These are phyloP conservation scores for Hyperopisus bebe DNA, from an alignment of 2,113 vertebrate genomes.

Conservation along the genomic window DNA sequence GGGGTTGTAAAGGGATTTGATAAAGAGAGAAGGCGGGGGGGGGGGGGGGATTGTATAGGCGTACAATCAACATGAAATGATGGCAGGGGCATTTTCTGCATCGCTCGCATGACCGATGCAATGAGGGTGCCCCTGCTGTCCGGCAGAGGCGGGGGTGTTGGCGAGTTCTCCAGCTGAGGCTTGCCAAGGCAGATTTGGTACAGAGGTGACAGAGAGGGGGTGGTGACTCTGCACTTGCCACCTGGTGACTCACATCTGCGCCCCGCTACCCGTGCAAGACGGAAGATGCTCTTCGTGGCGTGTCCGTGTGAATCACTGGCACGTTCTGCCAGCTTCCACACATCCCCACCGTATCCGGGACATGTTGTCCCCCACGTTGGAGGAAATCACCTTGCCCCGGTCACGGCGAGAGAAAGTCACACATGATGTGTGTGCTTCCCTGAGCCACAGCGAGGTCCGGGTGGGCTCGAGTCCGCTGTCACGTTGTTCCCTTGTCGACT, in stretches of 20 bases:
- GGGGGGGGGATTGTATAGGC: not conserved
- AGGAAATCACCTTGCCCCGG: not conserved
- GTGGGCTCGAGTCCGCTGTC: not conserved
- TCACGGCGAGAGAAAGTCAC: not conserved
- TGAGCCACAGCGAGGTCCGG: not conserved
- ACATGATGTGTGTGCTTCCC: not conserved
- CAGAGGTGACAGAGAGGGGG: too few species aligned
- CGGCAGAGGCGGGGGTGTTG: not conserved
- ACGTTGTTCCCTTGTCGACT: not conserved
- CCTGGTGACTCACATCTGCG: slow-evolving; percentile 28
- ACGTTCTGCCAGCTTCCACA: not conserved
- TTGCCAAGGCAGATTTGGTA: not conserved
- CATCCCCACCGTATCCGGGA: not conserved
- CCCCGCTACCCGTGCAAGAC: slow-evolving; percentile 25
- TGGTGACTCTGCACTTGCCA: not conserved
- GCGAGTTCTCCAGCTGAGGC: not conserved
- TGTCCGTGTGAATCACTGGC: slow-evolving; percentile 1
- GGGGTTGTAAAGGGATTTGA: not conserved
- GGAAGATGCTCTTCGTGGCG: slow-evolving; percentile 11
- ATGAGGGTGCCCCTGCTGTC: not conserved
- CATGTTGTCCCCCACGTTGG: not conserved
- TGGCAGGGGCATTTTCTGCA: not conserved
- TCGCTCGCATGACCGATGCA: not conserved
- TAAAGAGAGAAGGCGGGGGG: not conserved
- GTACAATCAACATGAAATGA: not conserved